These are phyloP conservation scores for Lytechinus variegatus DNA, from an alignment of 35 echinoderm and acorn worm genomes.

Conservation along the genomic window DNA sequence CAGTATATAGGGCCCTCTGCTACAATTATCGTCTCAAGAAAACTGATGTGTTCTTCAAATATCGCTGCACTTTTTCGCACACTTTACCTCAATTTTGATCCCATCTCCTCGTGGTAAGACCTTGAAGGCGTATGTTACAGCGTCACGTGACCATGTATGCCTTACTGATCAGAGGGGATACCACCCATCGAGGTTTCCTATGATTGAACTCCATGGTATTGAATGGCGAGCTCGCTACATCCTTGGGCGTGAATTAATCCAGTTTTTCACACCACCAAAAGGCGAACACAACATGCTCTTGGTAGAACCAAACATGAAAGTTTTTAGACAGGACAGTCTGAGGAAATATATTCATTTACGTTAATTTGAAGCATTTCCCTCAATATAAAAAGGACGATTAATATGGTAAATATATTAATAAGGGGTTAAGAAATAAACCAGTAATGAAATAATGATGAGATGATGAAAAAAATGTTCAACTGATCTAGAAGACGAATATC, in stretches of 20 bases:
- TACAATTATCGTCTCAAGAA: too few species aligned
- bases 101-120: background rate
- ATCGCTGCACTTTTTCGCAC: background rate
- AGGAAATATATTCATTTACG: too few species aligned
- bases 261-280: background rate
- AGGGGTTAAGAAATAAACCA: too few species aligned
- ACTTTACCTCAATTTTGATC: background rate
- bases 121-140: background rate
- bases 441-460: too few species aligned
- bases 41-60: slow-evolving; percentile 1
- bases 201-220: background rate
- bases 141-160: background rate
- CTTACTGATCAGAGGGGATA: background rate
- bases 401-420: too few species aligned
- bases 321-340: background rate
- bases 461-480: too few species aligned
- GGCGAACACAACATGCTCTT: background rate
- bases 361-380: too few species aligned
- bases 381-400: too few species aligned
- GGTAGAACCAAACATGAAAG: background rate
- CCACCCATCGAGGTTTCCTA: too few species aligned
- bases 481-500: too few species aligned
- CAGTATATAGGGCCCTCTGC: background rate
- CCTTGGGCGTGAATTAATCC: background rate
- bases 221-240: background rate